Base-by-base conservation (phyloP, 1,140 invertebrate genomes). In the Paracyclopina nana region DNA sequence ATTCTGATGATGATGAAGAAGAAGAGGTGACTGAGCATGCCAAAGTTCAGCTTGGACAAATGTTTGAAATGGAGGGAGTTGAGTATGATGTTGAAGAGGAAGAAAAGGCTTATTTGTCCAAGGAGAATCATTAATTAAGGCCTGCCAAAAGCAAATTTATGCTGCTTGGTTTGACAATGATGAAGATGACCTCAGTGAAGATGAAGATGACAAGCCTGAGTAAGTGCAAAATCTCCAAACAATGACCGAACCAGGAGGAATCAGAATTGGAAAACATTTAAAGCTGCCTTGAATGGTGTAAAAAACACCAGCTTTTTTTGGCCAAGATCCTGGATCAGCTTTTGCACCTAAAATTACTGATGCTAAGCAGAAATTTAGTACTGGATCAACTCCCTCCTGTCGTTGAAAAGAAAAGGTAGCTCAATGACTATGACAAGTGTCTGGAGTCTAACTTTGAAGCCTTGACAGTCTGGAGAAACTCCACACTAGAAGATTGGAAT, bases 401-500 rank as follows among this genome's bases (percentile, higher is more conserved):
- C 65, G 67, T 54, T 63, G 70, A 57, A 67, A 74, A 52, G 61
- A 61, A 54, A 46, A 57, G 30, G 51, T 59, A 16, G 51, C 58
- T 30, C 48, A 9, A 6, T 6, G 51, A 52, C 4, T 26, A 27
- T 5, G 38, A 46, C 6, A 14, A 18, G 14, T 14, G 22, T 25
- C 8, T 54, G 4, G 11, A 14, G 16, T 16, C 20, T 27, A 54
- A 20, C 22, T 24, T 24, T 34, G 16, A 16, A 11, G 24, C n/a
- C 1, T 22, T 28, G 42, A 34, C n/a, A 20, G 12, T 16, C 22
- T 24, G 18, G 41, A 61, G 84, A 65, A 77, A 86, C 62, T 60
- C 70, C 25, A 72, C 75, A 30, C 77, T 94, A 53, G 75, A 88
- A 57, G 87, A 87, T 62, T 96, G 88, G 88, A 80, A 88, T 65